Evolutionary conservation across 1,140 invertebrate species (phyloP), one percentile per base, ranked within the genome.

Genomic region (Stenopsyche tienmushanensis): DNA sequence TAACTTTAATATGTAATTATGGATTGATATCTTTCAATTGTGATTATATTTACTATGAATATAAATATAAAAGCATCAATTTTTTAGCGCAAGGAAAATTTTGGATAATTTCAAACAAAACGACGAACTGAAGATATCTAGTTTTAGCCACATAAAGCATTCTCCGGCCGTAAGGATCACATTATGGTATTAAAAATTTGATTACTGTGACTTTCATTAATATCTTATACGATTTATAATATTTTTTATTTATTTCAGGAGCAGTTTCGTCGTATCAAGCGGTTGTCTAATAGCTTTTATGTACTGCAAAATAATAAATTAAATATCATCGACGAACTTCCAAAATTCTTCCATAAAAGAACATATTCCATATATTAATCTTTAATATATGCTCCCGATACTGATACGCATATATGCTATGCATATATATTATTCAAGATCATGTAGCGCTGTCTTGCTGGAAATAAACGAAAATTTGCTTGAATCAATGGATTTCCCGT

Each of bases 71-170:
- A 62, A 64, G 64, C 52, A 66, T 66, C 70, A 49, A 65, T 59
- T 69, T 82, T 82, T n/a, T 74, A 85, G 84, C 20, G 77, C 77
- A 1, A 74, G 77, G 50, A 76, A 77, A 62, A 84, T 85, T 72
- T 71, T 84, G 26, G 75, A 72, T 15, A 73, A 79, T 18, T 83
- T 80, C 60, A 75, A 77, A 57, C 71, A 75, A 57, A 77, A 76
- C 64, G 67, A 72, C 8, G 80, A 84, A 2, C 78, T 83, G 45
- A 73, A 74, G 44, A 75, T 86, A 39, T 71, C 74, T 0, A 72
- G 70, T 34, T 85, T 81, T 62, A 83, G 72, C 65, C 62, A 72
- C 1, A 73, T 83, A 45, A 76, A 73, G 65, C 83, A 84, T 72
- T 82, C 82, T 0, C 63, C 72, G 1, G 65, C 72, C 0, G 65